Base-by-base conservation (phyloP, 2,888 invertebrate species). In the Sialis fuliginosa region DNA sequence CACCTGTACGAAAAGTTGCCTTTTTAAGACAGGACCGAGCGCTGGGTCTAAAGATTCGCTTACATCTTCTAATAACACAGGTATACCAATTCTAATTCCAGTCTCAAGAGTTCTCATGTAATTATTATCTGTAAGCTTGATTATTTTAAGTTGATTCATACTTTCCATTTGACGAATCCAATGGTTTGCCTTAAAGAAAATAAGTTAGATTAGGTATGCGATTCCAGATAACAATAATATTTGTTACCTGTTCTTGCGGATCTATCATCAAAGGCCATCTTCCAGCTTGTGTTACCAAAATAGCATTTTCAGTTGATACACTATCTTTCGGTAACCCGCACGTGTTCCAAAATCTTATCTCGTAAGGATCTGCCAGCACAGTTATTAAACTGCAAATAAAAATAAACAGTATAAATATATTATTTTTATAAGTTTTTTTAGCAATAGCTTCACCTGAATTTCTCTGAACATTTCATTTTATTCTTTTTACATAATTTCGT, bases 231-330 rank as follows among this genome's bases (percentile, higher is more conserved):
- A 8, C 35, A 9, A 35, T 35, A 35, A 8, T 9, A 35, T 8
- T n/a, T 9, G 5, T 54, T 46, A 84, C 85, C 68, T 93, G 92
- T 60, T 91, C 91, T 62, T 95, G 92, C 0, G 95, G 95, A 66
- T 95, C 93, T 50, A 93, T 90, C 76, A 92, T 88, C 12, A 95
- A 71, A 0, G 93, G 90, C 90, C 88, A 88, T 9, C 85, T 71
- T 6, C 83, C 76, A 4, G 80, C 85, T 57, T 74, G 77, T 10
- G 81, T 90, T 42, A 91, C 90, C 55, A 93, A 75, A 51, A 95
- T 84, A 6, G 88, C 93, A 64, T 93, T 95, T 64, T 93, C 92
- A 3, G 89, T 86, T 7, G 92, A 92, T 48, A 91, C 80, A 33
- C 74, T 68, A 62, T 95, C 93, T 51, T 85, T 75, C 0, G 95